Percentiles rank a stretch among this genome's conserved stretches.
These are phyloP conservation scores for Coracias cyanogaster DNA, from an alignment of 2,797 vertebrate species.

Conservation along the genomic window DNA sequence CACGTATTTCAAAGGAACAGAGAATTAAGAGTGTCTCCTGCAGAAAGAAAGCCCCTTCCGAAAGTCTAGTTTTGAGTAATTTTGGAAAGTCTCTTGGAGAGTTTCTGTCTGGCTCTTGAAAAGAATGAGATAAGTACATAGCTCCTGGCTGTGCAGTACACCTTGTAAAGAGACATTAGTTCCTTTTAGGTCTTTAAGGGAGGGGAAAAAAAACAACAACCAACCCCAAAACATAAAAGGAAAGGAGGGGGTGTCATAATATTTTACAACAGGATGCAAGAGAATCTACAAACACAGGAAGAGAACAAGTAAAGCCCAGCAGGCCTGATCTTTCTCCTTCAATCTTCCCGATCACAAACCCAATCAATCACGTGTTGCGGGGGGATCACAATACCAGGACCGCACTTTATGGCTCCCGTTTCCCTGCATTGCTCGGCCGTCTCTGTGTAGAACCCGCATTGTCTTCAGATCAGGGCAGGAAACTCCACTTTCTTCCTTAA, in stretches of 20 bases:
- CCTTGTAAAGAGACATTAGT: slow-evolving; percentile 90
- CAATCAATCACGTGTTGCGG: slow-evolving; percentile 89
- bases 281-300: slow-evolving; percentile 91
- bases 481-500: slow-evolving; percentile 75
- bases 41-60: background rate
- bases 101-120: slow-evolving; percentile 18
- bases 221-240: slow-evolving; percentile 84
- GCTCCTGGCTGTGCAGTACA: slow-evolving; percentile 86
- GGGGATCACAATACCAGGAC: slow-evolving; percentile 87
- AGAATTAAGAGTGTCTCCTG: background rate
- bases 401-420: slow-evolving; percentile 88
- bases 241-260: slow-evolving; percentile 86
- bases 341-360: slow-evolving; percentile 86
- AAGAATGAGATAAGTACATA: slow-evolving; percentile 82
- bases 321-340: slow-evolving; percentile 89
- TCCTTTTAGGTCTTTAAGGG: slow-evolving; percentile 84
- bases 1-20: background rate
- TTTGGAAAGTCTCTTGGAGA: background rate
- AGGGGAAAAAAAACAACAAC: background rate
- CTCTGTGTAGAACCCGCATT: slow-evolving; percentile 81
- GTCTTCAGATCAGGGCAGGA: slow-evolving; percentile 62
- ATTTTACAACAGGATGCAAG: slow-evolving; percentile 98
- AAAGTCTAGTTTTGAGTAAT: background rate
- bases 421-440: slow-evolving; percentile 82
- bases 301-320: slow-evolving; percentile 90